These are phyloP conservation scores for Sesia apiformis DNA, from an alignment of 2,888 invertebrate species.

Conservation along the genomic window DNA sequence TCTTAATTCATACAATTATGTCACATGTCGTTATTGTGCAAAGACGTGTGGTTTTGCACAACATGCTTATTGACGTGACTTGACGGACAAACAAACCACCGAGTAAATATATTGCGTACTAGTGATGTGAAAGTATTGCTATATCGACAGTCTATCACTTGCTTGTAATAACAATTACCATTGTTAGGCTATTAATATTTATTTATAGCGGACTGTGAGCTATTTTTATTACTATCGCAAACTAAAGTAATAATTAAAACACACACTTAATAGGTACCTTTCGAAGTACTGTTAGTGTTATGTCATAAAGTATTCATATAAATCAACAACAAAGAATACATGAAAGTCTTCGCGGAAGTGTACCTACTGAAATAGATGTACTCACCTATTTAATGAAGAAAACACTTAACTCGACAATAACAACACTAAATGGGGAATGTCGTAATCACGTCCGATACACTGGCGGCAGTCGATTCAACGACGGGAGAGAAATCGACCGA, in stretches of 20 bases:
- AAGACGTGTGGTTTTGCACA: constrained; percentile 21
- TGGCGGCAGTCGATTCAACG: constrained; percentile 45
- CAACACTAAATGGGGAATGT: constrained; percentile 19
- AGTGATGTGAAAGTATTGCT: not conserved
- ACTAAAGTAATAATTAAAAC: too few species aligned
- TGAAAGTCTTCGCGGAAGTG: too few species aligned
- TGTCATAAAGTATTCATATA: too few species aligned
- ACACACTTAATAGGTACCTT: too few species aligned
- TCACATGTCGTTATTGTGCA: constrained; percentile 22
- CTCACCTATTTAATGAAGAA: not conserved
- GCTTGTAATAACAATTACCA: too few species aligned
- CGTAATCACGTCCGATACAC: constrained; percentile 38
- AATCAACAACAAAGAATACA: too few species aligned
- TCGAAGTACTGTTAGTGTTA: too few species aligned
- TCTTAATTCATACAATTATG: constrained; percentile 23
- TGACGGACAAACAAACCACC: constrained; percentile 5
- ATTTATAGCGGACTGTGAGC: too few species aligned
- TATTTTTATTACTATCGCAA: too few species aligned
- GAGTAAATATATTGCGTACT: not conserved
- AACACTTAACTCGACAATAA: not conserved
- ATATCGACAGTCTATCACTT: too few species aligned
- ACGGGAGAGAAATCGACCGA: constrained; percentile 53
- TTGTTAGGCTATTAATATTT: too few species aligned
- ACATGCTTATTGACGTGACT: constrained; percentile 12
- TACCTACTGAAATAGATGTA: too few species aligned